Conservation (phyloP, 2,113 vertebrate species). For the Leptocoma aspasia region DNA sequence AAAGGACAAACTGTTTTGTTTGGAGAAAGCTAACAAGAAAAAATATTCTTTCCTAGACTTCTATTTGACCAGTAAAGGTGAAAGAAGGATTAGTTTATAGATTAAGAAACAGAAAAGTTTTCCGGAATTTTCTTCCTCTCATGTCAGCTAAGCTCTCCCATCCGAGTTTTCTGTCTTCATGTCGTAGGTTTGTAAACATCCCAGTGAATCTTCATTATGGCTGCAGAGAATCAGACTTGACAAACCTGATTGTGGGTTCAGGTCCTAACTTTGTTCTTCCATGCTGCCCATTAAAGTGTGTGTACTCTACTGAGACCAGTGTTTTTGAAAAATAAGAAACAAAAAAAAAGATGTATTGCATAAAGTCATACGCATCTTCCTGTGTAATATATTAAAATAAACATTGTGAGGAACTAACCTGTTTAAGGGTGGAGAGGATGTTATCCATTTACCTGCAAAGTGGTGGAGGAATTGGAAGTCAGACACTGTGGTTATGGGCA, state of each 20-base stretch:
- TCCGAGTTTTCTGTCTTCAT: background rate
- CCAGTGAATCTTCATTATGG: background rate
- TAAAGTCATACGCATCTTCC: background rate
- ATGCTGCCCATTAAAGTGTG: background rate
- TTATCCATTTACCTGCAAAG: background rate
- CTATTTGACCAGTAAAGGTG: slow-evolving; percentile 11
- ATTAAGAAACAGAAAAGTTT: background rate
- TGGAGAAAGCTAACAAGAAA: slow-evolving; percentile 19
- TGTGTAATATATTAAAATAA: background rate
- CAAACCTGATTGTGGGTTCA: background rate
- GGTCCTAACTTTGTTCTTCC: background rate
- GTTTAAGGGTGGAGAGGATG: background rate
- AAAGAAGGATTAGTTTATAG: slow-evolving; percentile 13
- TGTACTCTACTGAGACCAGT: background rate
- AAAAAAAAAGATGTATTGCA: background rate
- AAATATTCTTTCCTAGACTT: background rate
- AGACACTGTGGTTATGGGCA: background rate
- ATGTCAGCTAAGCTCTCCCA: background rate
- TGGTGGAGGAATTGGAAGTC: background rate
- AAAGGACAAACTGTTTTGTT: background rate
- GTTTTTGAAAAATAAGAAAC: background rate
- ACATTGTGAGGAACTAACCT: background rate
- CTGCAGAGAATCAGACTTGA: background rate
- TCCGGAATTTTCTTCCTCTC: background rate
- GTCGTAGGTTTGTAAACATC: background rate